A percentile compares a stretch with the other conserved stretches of the same genome.
These are phyloP conservation scores for Holacanthus passer DNA, from an alignment of 2,113 vertebrate genomes.

Conservation along the genomic window DNA sequence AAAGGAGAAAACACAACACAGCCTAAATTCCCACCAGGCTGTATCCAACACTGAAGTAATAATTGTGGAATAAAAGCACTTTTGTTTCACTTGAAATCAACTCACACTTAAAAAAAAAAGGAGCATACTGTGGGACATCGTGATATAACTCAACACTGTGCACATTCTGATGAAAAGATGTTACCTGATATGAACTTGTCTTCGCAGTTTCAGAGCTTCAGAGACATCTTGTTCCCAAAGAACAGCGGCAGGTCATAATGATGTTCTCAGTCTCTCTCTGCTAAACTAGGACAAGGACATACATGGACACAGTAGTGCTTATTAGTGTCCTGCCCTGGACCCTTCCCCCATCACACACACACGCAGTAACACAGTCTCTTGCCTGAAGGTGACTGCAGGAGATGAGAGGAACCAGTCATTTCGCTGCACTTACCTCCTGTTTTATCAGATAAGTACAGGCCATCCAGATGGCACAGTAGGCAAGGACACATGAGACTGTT, in stretches of 20 bases:
- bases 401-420: conserved; percentile 67
- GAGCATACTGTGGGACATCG: too few relatives aligned
- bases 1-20: neutral
- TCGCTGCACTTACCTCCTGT: conserved; percentile 59
- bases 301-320: conserved; percentile 65
- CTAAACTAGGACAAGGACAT: conserved; percentile 79
- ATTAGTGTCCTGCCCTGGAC: conserved; percentile 62
- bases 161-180: conserved; percentile 2
- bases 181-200: conserved; percentile 5
- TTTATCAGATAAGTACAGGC: conserved; percentile 66
- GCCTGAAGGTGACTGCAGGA: conserved; percentile 67
- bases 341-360: conserved; percentile 8
- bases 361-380: neutral
- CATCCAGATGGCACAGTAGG: conserved; percentile 49
- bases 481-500: conserved; percentile 35
- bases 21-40: neutral
- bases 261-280: conserved; percentile 36
- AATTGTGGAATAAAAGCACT: neutral
- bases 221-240: conserved; percentile 64
- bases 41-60: neutral
- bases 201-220: conserved; percentile 24
- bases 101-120: neutral
- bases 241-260: conserved; percentile 53
- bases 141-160: too few relatives aligned
- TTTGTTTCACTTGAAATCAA: neutral